Evolutionary conservation across 1,140 invertebrate species (phyloP), one percentile per base, ranked within the genome.

Genomic region (Drosophila neocordata): DNA sequence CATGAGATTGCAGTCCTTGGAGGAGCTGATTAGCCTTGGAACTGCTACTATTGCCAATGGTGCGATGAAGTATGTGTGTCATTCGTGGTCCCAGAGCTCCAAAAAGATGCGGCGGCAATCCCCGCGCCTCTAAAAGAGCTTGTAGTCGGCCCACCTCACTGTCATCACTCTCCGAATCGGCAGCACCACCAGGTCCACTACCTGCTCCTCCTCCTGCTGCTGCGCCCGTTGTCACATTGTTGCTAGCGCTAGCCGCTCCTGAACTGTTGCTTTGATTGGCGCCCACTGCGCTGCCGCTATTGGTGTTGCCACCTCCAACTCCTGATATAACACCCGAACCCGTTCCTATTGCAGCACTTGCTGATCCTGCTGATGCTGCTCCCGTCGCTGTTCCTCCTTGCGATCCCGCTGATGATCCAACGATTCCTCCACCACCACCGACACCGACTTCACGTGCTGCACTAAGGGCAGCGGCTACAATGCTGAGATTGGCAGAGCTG

Each of bases 41-140:
- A 73, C 95, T 95, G 41, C 95, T 96, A 89, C 95, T 96, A 20
- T 95, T 95, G 6, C 96, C 96, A 94, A 99, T 98, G 67, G 97
- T 98, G 62, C 98, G 93, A 90, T 99, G 98, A 44, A 99, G 93
- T 20, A 99, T 93, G 92, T 99, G 98, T 87, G 99, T 98, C 97
- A 99, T 99, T 41, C 98, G 94, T 37, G 98, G 97, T 6, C 97
- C 98, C 27, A 99, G 93, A 31, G 97, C 97, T 12, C 98, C 97
- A 91, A 99, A 98, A 31, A 99, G 93, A 92, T 99, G 98, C 1
- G 98, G 98, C 8, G 98, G 98, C 73, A 99, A 91, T 8, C 98
- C 98, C 84, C 98, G 94, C 15, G 98, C 96, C 93, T 99, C 98
- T 18, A 99, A 93, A 59, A 99, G 92, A 12, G 97, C 97, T 92